Evolutionary conservation across 2,888 invertebrate genomes (phyloP), one percentile per base, ranked within the genome.

Genomic region (Pseudeuparius sepicola): DNA sequence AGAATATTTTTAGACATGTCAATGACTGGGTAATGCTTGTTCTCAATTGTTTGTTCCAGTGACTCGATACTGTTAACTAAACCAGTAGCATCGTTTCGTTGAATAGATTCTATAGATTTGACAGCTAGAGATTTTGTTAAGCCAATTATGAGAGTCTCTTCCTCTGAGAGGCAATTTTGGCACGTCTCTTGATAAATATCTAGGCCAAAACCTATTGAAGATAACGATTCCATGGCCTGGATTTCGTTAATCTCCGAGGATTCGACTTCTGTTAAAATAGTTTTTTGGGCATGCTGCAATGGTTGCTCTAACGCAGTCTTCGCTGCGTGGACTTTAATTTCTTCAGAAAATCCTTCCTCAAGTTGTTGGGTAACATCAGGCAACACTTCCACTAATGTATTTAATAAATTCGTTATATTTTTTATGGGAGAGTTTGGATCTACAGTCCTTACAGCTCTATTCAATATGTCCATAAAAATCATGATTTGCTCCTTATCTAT

Each of bases 331-430:
- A 15, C 31, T 31, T 48, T 52, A 11, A 49, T 31, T 40, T 52
- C 39, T 41, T 48, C 42, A 1, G 31, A 31, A 31, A 51, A 44
- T 13, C 46, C 53, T 25, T 37, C 23, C 36, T 56, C 50, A n/a
- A 60, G 36, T 36, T 58, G 53, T 14, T 47, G 37, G 5, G 52
- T 41, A 18, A 59, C 31, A 20, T 42, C 42, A 12, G 55, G 53
- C 24, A 56, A 31, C n/a, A 45, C 41, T 6, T 45, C 43, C 4
- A 49, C 37, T n/a, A 58, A 40, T 4, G 46, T 45, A 17, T 44
- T 46, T 13, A 58, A 31, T 13, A 48, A 42, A 20, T 43, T 39
- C 4, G 48, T 42, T 28, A 59, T 41, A 9, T 45, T 31, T 33
- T 42, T 47, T 11, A 56, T 48, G 3, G 50, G 43, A 6, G 56